Percentiles rank a stretch among this genome's conserved stretches.
phyloP scores from a whole-genome alignment of 2,888 invertebrate genomes.

The Tenthredo amoena region DNA sequence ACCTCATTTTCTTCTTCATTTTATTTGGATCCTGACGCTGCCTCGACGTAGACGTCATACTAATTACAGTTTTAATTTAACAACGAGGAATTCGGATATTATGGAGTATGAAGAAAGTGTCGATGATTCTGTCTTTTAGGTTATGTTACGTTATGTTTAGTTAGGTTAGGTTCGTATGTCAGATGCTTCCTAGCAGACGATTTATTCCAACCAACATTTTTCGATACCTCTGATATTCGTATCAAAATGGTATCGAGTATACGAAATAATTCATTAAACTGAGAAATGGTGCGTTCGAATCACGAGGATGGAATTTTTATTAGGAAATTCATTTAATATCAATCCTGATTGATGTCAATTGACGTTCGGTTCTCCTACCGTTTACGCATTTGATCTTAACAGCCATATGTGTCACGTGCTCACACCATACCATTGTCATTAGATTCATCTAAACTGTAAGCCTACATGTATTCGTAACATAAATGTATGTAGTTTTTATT shows the following conservation, averaged over 20 bases:
- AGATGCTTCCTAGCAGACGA: not conserved
- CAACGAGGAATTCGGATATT: not conserved
- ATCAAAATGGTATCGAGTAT: not conserved
- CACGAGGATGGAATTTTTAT: not conserved
- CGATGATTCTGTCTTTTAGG: not conserved
- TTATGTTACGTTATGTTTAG: not conserved
- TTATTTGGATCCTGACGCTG: constrained; percentile 5
- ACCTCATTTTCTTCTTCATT: constrained; percentile 45
- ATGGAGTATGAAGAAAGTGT: not conserved
- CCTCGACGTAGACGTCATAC: constrained; percentile 24
- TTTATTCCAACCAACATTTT: not conserved
- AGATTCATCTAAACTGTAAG: not conserved
- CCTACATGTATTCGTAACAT: not conserved
- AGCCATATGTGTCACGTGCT: not conserved
- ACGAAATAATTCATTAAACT: not conserved
- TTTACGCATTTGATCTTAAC: not conserved
- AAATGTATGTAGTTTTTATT: not conserved
- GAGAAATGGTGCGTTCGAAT: not conserved
- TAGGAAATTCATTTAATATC: not conserved
- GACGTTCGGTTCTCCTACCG: not conserved
- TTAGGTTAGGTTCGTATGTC: constrained; percentile 11
- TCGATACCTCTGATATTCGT: not conserved
- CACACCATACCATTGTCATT: not conserved
- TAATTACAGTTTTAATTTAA: not conserved
- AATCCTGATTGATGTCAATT: not conserved